These are phyloP conservation scores for Lepisosteus osseus DNA, from an alignment of 2,113 vertebrate species.

Conservation along the genomic window DNA sequence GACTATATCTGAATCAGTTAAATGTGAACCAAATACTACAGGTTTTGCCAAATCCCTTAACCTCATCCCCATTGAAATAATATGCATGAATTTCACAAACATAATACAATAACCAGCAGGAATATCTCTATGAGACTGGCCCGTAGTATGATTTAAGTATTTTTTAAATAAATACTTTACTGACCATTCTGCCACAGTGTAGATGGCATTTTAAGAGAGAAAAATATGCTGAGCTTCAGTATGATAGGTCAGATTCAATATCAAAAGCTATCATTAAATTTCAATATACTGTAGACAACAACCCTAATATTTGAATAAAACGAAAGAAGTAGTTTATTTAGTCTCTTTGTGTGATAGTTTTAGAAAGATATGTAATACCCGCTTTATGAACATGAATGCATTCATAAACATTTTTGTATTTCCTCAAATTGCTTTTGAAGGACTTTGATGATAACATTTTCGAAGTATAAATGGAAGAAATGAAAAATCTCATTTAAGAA, in stretches of 20 bases:
- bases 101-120: no score
- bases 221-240: constrained; percentile 29
- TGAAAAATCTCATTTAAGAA: constrained; percentile 70
- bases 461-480: constrained; percentile 62
- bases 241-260: constrained; percentile 21
- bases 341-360: constrained; percentile 23
- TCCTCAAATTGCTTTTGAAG: constrained; percentile 59
- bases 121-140: no score
- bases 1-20: no score
- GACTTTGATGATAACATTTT: constrained; percentile 63
- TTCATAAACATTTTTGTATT: constrained; percentile 34
- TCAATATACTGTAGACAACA: constrained; percentile 38
- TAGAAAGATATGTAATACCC: constrained; percentile 56
- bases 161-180: background rate
- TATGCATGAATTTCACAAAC: no score
- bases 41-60: no score
- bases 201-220: constrained; percentile 23
- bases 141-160: no score
- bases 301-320: constrained; percentile 31
- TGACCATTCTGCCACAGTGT: constrained; percentile 30
- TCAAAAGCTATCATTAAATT: constrained; percentile 21
- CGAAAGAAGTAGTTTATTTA: constrained; percentile 16
- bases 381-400: constrained; percentile 49
- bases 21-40: no score
- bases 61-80: no score